Evolutionary conservation across 1,140 invertebrate species (phyloP), one percentile per base, ranked within the genome.

Genomic region (Cyclina sinensis): DNA sequence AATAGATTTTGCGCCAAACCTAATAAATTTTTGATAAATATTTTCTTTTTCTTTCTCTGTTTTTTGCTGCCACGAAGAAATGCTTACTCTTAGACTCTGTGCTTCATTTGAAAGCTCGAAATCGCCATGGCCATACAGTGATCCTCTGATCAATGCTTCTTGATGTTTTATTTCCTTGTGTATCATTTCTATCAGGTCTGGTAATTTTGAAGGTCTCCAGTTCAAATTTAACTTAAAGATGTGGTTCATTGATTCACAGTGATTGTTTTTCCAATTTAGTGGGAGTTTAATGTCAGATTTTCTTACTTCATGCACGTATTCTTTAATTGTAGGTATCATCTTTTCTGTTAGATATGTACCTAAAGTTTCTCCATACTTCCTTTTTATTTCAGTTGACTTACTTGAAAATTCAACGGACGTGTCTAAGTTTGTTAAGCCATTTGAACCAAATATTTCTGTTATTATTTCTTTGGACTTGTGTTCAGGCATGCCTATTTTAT

Each of bases 201-300:
- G 62, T 27, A 82, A 35, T 79, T 89, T 89, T 39, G 48, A 2
- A 11, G 73, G 59, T 82, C 59, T 82, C 76, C 88, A 89, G 32
- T 85, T 68, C 14, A 46, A 51, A 21, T 65, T 21, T 12, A 81
- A 24, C n/a, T 89, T 89, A 4, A 89, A 51, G 4, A 59, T 78
- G 62, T 89, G 57, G 37, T 89, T 89, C 51, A 84, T 89, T 0
- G 62, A 32, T 76, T 89, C 68, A 12, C 32, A 70, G 27, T 43
- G 62, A 24, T 89, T 86, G 78, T 89, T 89, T 24, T 70, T 81
- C 74, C 68, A 83, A 4, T 59, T 24, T 5, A 68, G 21, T 3
- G 87, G 70, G 16, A 83, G 39, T 0, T 32, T 76, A 7, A 39
- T 32, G 21, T 65, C n/a, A 12, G 14, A 35, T 24, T 48, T 62